Base-by-base conservation (phyloP, 2,113 vertebrate species). In the Xenopus tropicalis region DNA sequence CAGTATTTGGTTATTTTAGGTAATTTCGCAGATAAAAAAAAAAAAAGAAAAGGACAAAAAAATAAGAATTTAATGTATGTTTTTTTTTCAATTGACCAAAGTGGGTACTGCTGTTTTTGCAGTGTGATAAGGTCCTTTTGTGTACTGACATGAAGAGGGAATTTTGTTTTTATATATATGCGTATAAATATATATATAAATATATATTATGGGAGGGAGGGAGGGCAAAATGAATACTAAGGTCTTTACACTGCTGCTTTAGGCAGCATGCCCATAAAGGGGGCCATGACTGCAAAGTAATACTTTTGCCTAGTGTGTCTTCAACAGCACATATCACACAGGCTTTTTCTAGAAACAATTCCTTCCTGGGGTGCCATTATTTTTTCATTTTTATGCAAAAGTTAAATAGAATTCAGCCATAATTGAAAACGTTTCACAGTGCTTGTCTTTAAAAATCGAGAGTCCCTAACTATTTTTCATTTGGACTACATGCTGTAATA, bases 41-140 rank as follows among this genome's bases (percentile, higher is more conserved):
- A 69, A 66, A 69, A 54, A 63, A 87, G 85, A 82, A 87, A 86
- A 88, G 68, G 17, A 54, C 16, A 54, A 51, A 81, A 83, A 84
- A 79, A 82, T 69, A 79, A 82, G 68, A 88, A 86, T 61, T 69
- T 83, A 87, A 90, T 83, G 88, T 91, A 90, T 85, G 29, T 89
- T 82, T 91, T 94, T 93, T 89, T 94, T 94, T 96, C 93, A 91
- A 93, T 94, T 92, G 95, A 98, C 95, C 96, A 97, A 98, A 98
- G 94, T 95, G 96, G 94, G 93, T 93, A 94, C 95, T 97, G 96
- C 95, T 95, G 91, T 96, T 94, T 96, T 93, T 94, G 96, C 97
- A 98, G 95, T 93, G 89, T 92, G 92, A 94, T 94, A 91, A 94
- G 94, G 94, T 96, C 93, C 93, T 95, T 93, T 92, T 93, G 86